Evolutionary conservation across 2,113 vertebrate species (phyloP), one percentile per base, ranked within the genome.

Genomic region (Agelaius phoeniceus): DNA sequence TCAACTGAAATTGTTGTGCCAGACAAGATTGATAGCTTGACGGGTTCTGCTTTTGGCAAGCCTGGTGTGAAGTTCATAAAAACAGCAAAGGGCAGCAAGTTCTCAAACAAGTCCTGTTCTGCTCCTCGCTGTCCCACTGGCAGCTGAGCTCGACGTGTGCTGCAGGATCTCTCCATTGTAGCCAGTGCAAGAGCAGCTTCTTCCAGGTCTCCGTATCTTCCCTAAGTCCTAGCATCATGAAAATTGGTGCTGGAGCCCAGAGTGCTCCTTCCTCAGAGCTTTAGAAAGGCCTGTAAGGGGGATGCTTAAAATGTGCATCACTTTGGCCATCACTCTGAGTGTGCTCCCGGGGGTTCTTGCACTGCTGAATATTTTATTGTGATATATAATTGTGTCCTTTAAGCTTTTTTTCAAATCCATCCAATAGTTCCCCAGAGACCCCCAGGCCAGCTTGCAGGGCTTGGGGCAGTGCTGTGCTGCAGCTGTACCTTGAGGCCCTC

Each of bases 291-390:
- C 49, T 9, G 15, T 57, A 6, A 6, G n/a, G 35, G 28, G 13
- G 16, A 9, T 33, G 21, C 28, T 54, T 46, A 7, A 59, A 27
- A 49, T 3, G 23, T 24, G 65, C 28, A 22, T 67, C 19, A 0
- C n/a, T 57, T 31, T 5, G 5, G 6, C 15, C 1, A 0, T 35
- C 0, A 0, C 68, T 54, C 15, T 23, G 1, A 8, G 31, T 2
- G 30, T 23, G 31, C n/a, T 73, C 41, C 27, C 0, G 0, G 30
- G 41, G 24, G 2, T 35, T 65, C 68, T 57, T 44, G 85, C 33
- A 2, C 24, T 21, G 65, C 5, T 31, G n/a, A 57, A 5, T 49
- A 15, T 54, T 75, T 58, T 33, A 9, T 49, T 4, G 9, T 27
- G 26, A 31, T 51, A 1, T 21, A 2, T 26, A 33, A 30, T 19